phyloP scores from a whole-genome alignment of 2,113 vertebrate species.

The Vulpes vulpes region DNA sequence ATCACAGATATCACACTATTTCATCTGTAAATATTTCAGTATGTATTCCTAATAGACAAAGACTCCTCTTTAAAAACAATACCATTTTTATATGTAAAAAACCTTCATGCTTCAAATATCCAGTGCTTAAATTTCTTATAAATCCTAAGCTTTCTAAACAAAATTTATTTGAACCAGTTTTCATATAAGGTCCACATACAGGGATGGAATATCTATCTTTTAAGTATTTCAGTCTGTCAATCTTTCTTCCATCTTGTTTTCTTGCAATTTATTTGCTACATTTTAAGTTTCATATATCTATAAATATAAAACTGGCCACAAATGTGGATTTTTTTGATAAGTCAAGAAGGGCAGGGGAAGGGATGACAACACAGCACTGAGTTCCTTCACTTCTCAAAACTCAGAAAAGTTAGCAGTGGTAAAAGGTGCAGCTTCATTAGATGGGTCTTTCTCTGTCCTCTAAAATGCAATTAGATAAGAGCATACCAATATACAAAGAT shows the following conservation, averaged over 20 bases:
- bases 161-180: background rate
- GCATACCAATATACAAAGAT: background rate
- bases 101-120: background rate
- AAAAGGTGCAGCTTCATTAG: background rate
- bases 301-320: background rate
- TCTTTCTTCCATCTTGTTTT: background rate
- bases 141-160: background rate
- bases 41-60: background rate
- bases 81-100: background rate
- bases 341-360: background rate
- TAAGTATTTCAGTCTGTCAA: background rate
- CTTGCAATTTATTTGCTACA: background rate
- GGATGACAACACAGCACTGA: background rate
- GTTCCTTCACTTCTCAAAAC: background rate
- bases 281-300: background rate
- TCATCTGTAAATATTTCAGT: constrained; percentile 1
- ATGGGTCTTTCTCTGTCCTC: background rate
- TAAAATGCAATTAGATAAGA: background rate
- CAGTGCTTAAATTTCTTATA: constrained; percentile 17
- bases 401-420: background rate
- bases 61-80: background rate
- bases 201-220: background rate
- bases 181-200: background rate
- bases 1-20: background rate
- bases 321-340: background rate